Conservation (phyloP, 1,140 invertebrate species). For the Acromyrmex echinatior region DNA sequence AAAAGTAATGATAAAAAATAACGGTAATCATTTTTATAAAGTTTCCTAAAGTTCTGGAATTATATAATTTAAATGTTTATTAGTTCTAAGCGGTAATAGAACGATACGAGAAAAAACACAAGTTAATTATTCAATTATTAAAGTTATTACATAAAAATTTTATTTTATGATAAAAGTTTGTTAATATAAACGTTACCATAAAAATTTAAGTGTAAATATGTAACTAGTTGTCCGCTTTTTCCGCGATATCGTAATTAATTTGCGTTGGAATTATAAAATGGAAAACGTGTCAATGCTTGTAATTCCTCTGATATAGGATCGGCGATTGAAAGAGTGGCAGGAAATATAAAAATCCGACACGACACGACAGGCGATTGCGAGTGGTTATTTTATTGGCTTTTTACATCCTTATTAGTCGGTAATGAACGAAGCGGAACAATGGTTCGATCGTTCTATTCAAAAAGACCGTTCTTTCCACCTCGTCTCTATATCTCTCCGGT, state of each 20-base stretch:
- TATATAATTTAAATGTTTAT: too few relatives aligned
- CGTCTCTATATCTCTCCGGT: background rate
- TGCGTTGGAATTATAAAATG: background rate
- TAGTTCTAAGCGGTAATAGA: too few relatives aligned
- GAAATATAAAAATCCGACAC: slow-evolving; percentile 4
- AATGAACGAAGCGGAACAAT: slow-evolving; percentile 9
- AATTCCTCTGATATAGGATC: background rate
- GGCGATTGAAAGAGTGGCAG: background rate
- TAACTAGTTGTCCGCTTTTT: background rate
- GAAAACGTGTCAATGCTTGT: background rate
- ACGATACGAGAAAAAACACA: background rate
- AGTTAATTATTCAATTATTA: background rate
- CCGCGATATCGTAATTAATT: background rate
- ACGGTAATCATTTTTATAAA: too few relatives aligned
- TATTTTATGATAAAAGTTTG: too few relatives aligned
- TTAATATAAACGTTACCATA: too few relatives aligned
- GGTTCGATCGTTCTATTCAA: background rate
- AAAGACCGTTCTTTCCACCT: background rate
- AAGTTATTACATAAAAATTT: too few relatives aligned
- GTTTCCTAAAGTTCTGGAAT: too few relatives aligned
- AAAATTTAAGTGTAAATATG: background rate
- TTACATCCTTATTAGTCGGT: slow-evolving; percentile 12
- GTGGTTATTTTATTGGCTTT: slow-evolving; percentile 41
- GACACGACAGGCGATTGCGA: background rate
- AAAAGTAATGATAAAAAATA: too few relatives aligned